Base-by-base conservation (phyloP, 2,113 vertebrate genomes). In the Mesoclemmys tuberculata region DNA sequence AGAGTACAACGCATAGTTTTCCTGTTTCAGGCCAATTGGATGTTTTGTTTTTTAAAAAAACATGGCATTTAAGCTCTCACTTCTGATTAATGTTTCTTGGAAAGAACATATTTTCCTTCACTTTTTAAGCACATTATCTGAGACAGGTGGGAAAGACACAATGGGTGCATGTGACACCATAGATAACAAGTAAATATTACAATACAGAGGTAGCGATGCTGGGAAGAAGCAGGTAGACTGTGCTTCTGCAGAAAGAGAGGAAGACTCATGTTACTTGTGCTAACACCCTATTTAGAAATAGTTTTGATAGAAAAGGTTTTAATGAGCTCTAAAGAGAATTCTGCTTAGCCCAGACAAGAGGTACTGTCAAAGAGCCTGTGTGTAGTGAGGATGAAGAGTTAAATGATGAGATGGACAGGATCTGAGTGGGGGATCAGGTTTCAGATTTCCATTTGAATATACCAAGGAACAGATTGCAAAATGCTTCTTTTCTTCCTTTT, bases 261-360 rank as follows among this genome's bases (percentile, higher is more conserved):
- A 87, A 93, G 48, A 13, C 27, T 94, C 21, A 2, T 3, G 24
- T 83, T 79, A 54, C 31, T 22, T 71, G 22, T 77, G 3, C 41
- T 29, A 58, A 74, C 44, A n/a, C 54, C 10, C 77, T 81, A 2
- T 26, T 61, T 38, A 77, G 49, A 26, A 44, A 51, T 35, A 71
- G 46, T 46, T 46, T 46, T 46, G 8, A 19, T 83, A 85, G 49
- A 22, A 75, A 90, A 71, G n/a, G 31, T 91, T 82, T n/a, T 46
- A 56, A 64, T 0, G 0, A 10, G 9, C 84, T 16, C 24, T 14
- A 85, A 31, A 18, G 18, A 77, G 58, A 58, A 10, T 7, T 84
- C 26, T 90, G 12, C 52, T 58, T 31, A 41, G 22, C 22, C 5
- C 18, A 31, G n/a, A n/a, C 35, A n/a, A 19, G 35, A 68, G 35